Base-by-base conservation (phyloP, 1,140 invertebrate genomes). In the Diabrotica virgifera region DNA sequence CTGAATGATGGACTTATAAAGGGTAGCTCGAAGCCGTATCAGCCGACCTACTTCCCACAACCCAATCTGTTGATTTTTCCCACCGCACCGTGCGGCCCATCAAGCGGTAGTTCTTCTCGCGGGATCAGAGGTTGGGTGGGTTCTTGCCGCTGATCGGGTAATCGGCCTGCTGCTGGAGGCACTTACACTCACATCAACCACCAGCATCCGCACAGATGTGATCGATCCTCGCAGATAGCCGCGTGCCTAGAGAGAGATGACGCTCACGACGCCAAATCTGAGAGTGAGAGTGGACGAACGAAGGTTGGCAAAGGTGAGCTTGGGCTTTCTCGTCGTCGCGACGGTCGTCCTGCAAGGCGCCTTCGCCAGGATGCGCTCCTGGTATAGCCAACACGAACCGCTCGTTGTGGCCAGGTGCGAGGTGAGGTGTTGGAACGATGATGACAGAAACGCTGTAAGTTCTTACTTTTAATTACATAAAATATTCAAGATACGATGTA, bases 331-430 rank as follows among this genome's bases (percentile, higher is more conserved):
- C 36, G 35, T 63, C 24, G 57, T n/a, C 50, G 57, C 46, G 36
- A 38, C 37, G 52, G 37, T 52, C 62, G 60, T 40, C 46, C 35
- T 65, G n/a, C 40, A 51, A 63, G 65, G 50, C 46, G 64, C 54
- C 53, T 58, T 40, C 37, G 68, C 51, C 14, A 67, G 59, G 63
- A 36, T 62, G 37, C 53, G 64, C 9, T 35, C 54, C 9, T 38
- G 58, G 13, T 71, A 69, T 52, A 65, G 53, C 5, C 69, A 68
- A 5, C 51, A 73, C 55, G 69, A 73, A 59, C 62, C 60, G 9
- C 64, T 73, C 5, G 52, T 69, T 13, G 63, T 66, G 6, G 65
- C 69, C 50, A 68, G 71, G 13, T 73, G 71, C 46, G 65, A 69
- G 13, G 65, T 65, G 0, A 38, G 58, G 9, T 73, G 71, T 52